Base-by-base conservation (phyloP, 2,797 vertebrate species). In the Gymnopithys bicolor region DNA sequence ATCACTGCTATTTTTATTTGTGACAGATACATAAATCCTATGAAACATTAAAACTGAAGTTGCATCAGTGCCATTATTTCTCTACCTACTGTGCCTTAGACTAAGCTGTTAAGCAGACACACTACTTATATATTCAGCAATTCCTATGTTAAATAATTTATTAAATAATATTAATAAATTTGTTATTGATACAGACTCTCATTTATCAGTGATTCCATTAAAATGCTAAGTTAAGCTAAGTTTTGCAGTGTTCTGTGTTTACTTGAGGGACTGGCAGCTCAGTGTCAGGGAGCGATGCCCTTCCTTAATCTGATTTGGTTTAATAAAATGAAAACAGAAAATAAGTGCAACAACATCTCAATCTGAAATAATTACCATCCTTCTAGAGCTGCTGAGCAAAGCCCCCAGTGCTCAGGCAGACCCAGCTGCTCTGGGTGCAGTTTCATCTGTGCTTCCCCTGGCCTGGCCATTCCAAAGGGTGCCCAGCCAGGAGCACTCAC, bases 11-110 rank as follows among this genome's bases (percentile, higher is more conserved):
- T 7, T 86, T 93, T 86, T 88, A 88, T 90, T 94, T 91, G 80
- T 84, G 87, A 41, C 28, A 63, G 46, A 80, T 49, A 83, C 48
- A 93, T 95, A 93, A 89, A 85, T 92, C 91, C 60, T 68, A 53
- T 10, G 52, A 75, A 94, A 82, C 43, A 28, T 62, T 81, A 84
- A 75, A 52, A 75, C 21, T 79, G 52, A 85, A 87, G 53, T 35
- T 85, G 64, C 71, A 64, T 46, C 51, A 45, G n/a, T 58, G 37
- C 51, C 53, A 71, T 87, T 95, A 75, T 71, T 92, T 82, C 52
- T 51, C 49, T 56, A 51, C 68, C 33, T 58, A 41, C 75, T 1
- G 1, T 51, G 56, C 52, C 70, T 71, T 52, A 90, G 45, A 73
- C 51, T 89, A 80, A 94, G 62, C 27, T 93, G 30, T 78, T 90